Evolutionary conservation across 2,797 vertebrate genomes (phyloP), one percentile per base, ranked within the genome.

Genomic region (Thalassophryne amazonica): DNA sequence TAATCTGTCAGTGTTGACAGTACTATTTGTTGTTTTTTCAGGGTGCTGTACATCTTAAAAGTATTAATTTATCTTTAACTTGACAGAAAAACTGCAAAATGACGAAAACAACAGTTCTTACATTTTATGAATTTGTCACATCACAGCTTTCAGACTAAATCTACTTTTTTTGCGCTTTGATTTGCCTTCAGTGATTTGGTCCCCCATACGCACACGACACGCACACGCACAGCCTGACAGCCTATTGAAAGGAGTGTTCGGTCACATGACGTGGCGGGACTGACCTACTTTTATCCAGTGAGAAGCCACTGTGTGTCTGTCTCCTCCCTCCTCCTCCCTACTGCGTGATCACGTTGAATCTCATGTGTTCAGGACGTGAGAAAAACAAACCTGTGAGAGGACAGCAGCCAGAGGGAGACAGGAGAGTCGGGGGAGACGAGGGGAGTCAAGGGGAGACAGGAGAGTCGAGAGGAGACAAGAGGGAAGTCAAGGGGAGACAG

Each of bases 231-330:
- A 36, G 39, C 47, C 34, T 11, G 36, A 11, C n/a, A 20, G 27
- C 10, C 28, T 36, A 42, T 2, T 39, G 7, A 41, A 9, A 36
- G 34, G 33, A 59, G 60, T 47, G 62, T 40, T 48, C 32, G 73
- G 56, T 88, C 85, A 89, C 73, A 76, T 80, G 80, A 84, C 13
- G 32, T 33, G 70, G 64, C 33, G 2, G 51, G 73, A 22, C 55
- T 90, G 89, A 90, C 88, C 86, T 89, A 89, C 65, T 85, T 90
- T 88, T 33, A 18, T 61, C 86, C 88, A 90, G 89, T 88, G 20
- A 80, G 42, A 51, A 19, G 31, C 52, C 56, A 10, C 40, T 2
- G 1, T 17, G 16, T 48, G 17, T 28, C 17, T 56, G 0, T 14
- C 20, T 50, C 16, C 60, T 16, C 13, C 14, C 16, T 43, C 13